Percentiles rank a stretch among this genome's conserved stretches.
Evolutionary conservation across 1,140 invertebrate species (phyloP).

Genomic region (Euglossa dilemma): DNA sequence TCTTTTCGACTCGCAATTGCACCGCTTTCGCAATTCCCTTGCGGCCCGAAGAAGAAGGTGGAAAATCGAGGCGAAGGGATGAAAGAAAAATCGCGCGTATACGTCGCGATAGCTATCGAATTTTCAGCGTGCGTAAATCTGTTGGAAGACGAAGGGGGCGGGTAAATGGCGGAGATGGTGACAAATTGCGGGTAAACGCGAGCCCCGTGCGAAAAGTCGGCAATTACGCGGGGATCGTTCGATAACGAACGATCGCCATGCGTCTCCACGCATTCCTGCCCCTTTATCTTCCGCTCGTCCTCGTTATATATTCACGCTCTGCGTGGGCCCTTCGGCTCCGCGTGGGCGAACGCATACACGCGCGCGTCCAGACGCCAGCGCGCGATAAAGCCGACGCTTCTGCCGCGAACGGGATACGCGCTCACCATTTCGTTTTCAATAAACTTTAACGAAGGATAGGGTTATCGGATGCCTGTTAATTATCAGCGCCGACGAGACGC

Average conservation of each 20-base stretch:
- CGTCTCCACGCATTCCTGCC: constrained; percentile 28
- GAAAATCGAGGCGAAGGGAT: too few relatives aligned
- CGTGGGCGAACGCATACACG: constrained; percentile 54
- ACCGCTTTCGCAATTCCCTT: too few relatives aligned
- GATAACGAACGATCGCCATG: constrained; percentile 23
- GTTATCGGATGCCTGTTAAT: constrained; percentile 3
- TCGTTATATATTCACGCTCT: constrained; percentile 54
- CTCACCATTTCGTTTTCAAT: constrained; percentile 40
- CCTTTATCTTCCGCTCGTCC: constrained; percentile 36
- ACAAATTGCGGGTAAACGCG: neutral
- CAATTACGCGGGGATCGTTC: constrained; percentile 4
- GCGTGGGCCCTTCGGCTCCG: constrained; percentile 60
- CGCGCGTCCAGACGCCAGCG: neutral
- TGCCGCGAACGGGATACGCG: neutral
- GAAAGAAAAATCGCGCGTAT: too few relatives aligned
- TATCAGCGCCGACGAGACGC: neutral
- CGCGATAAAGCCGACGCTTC: constrained; percentile 31
- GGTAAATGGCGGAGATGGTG: too few relatives aligned
- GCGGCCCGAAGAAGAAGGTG: too few relatives aligned
- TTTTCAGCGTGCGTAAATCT: too few relatives aligned
- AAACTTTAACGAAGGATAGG: constrained; percentile 6
- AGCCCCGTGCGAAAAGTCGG: constrained; percentile 4
- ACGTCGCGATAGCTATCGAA: too few relatives aligned
- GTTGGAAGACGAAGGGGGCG: too few relatives aligned
- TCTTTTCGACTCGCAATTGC: too few relatives aligned